Conservation (phyloP, 2,888 invertebrate genomes). For the Andrena marginata region DNA sequence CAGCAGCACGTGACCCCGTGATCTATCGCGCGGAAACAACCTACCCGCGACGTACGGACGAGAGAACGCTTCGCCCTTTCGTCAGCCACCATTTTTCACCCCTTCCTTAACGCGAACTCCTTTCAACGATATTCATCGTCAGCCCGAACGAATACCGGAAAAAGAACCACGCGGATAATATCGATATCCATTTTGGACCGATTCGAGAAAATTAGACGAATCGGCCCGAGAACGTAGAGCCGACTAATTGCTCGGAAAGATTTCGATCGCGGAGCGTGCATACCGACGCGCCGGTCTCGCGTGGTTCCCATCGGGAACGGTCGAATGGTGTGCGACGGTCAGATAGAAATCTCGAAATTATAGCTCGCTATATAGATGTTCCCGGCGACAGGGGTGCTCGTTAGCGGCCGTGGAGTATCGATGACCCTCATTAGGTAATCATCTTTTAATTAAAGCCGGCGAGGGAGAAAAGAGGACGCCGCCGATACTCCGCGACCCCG, state of each 20-base stretch:
- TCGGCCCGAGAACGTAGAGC: conserved; percentile 29
- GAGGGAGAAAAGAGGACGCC: conserved; percentile 50
- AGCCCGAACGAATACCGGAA: background rate
- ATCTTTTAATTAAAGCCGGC: conserved; percentile 76
- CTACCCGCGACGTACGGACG: conserved; percentile 51
- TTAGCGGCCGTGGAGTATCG: conserved; percentile 65
- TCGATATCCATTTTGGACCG: conserved; percentile 9
- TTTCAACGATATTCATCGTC: background rate
- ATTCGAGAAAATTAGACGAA: conserved; percentile 44
- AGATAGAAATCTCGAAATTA: conserved; percentile 62
- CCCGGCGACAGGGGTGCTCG: conserved; percentile 55
- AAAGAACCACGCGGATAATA: background rate
- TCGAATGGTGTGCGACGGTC: conserved; percentile 11
- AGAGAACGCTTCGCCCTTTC: conserved; percentile 51
- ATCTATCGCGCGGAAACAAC: conserved; percentile 65
- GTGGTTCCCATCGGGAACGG: conserved; percentile 10
- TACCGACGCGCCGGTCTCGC: conserved; percentile 23
- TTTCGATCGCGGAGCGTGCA: conserved; percentile 8
- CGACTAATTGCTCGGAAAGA: conserved; percentile 47
- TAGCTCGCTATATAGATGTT: conserved; percentile 47
- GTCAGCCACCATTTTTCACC: conserved; percentile 15
- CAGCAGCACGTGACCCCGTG: conserved; percentile 60
- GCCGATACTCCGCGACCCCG: conserved; percentile 53
- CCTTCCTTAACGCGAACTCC: conserved; percentile 1
- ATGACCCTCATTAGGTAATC: conserved; percentile 78